Evolutionary conservation across 2,888 invertebrate species (phyloP).

Genomic region (Eupithecia vulgata): DNA sequence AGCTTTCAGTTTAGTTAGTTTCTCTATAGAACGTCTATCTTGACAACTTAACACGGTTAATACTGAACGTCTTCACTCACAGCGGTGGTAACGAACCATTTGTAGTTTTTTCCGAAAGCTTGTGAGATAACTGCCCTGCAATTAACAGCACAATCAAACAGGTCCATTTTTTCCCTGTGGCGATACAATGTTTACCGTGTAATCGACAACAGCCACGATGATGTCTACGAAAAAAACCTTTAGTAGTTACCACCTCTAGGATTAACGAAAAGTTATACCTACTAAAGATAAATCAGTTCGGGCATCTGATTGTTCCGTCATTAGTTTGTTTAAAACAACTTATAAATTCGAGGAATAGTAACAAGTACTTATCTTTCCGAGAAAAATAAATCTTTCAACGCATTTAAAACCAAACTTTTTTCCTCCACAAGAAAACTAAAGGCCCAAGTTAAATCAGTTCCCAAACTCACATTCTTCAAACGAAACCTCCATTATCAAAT

Average conservation of each 20-base stretch:
- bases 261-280: background rate
- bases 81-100: too few relatives aligned
- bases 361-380: background rate
- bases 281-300: background rate
- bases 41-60: too few relatives aligned
- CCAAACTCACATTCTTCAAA: slow-evolving; percentile 18
- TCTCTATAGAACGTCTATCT: too few relatives aligned
- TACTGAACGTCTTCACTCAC: too few relatives aligned
- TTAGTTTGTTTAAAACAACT: background rate
- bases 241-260: background rate
- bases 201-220: background rate
- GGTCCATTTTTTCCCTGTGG: background rate
- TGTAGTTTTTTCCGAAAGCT: too few relatives aligned
- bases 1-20: too few relatives aligned
- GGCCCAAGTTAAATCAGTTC: slow-evolving; percentile 16
- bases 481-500: slow-evolving; percentile 21
- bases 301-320: background rate
- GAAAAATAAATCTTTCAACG: background rate
- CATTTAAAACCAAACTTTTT: background rate
- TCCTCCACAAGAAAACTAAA: slow-evolving; percentile 10
- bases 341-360: background rate
- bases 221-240: background rate
- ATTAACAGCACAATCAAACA: background rate
- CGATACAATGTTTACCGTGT: background rate
- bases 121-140: background rate